These are phyloP conservation scores for Suricata suricatta DNA, from an alignment of 2,113 vertebrate genomes.

Conservation along the genomic window DNA sequence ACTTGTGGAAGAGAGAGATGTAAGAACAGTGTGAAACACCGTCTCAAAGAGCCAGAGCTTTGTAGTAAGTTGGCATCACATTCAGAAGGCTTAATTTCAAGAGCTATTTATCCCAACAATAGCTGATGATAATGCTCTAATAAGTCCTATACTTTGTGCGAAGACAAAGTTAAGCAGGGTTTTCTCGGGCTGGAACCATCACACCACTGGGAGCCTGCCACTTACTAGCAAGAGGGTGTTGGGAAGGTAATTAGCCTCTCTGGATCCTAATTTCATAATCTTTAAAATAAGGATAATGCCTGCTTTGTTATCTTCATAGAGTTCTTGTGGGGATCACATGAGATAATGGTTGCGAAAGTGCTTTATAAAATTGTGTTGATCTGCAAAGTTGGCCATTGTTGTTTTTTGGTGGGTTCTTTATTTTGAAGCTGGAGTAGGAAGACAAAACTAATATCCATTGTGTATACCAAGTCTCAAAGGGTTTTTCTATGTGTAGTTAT, in stretches of 20 bases:
- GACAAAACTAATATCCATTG: not conserved
- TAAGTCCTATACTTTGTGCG: slow-evolving; percentile 10
- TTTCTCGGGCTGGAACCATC: not conserved
- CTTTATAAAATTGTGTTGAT: not conserved
- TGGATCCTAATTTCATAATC: not conserved
- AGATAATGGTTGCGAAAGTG: not conserved
- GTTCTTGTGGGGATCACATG: not conserved
- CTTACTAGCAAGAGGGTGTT: not conserved
- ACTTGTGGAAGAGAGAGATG: not conserved
- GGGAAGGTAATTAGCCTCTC: not conserved
- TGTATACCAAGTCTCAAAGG: not conserved
- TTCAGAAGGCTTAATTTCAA: slow-evolving; percentile 34
- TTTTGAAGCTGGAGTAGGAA: not conserved
- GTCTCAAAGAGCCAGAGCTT: not conserved
- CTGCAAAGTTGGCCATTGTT: not conserved
- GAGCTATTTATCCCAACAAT: not conserved
- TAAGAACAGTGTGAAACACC: not conserved
- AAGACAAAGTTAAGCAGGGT: not conserved
- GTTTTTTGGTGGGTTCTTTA: not conserved
- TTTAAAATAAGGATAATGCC: not conserved
- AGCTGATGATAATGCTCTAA: not conserved
- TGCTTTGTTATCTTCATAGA: not conserved
- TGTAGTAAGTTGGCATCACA: not conserved
- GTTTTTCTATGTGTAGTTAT: not conserved
- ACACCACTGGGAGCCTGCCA: not conserved